Conservation (phyloP, 2,888 invertebrate genomes). For the Agonopterix heracliana region DNA sequence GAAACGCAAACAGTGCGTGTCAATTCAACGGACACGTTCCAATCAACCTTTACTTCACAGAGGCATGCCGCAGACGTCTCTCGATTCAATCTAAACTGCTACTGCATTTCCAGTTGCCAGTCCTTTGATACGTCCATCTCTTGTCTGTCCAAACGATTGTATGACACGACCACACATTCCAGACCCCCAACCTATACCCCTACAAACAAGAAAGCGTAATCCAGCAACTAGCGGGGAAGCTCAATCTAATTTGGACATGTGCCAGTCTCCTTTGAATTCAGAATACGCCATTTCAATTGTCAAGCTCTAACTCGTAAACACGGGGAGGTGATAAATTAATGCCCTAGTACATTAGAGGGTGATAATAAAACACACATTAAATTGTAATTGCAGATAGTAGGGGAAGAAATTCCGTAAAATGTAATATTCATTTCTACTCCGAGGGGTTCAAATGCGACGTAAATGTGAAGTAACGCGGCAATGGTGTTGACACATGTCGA, state of each 20-base stretch:
- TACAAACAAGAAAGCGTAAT: too few species aligned
- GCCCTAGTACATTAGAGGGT: conserved; percentile 70
- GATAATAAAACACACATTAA: conserved; percentile 74
- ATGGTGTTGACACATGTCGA: conserved; percentile 32
- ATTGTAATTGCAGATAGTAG: conserved; percentile 65
- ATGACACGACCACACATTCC: conserved; percentile 38
- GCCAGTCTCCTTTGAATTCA: conserved; percentile 48
- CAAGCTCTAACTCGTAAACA: conserved; percentile 67
- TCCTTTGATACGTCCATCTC: conserved; percentile 73
- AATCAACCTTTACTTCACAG: conserved; percentile 66
- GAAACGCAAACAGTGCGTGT: conserved; percentile 53
- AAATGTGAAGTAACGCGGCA: conserved; percentile 23
- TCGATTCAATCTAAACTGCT: conserved; percentile 71
- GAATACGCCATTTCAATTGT: conserved; percentile 69
- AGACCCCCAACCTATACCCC: conserved; percentile 35
- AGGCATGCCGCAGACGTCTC: conserved; percentile 65
- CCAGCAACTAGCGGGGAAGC: conserved; percentile 24
- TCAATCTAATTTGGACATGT: conserved; percentile 33
- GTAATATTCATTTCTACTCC: conserved; percentile 27
- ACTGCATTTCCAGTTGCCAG: conserved; percentile 68
- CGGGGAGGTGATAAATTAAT: conserved; percentile 70
- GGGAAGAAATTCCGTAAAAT: neutral
- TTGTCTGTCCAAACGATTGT: conserved; percentile 72
- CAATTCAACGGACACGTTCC: conserved; percentile 58
- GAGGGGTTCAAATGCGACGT: neutral